Evolutionary conservation across 2,113 vertebrate genomes (phyloP).

Genomic region (Aphyosemion australe): DNA sequence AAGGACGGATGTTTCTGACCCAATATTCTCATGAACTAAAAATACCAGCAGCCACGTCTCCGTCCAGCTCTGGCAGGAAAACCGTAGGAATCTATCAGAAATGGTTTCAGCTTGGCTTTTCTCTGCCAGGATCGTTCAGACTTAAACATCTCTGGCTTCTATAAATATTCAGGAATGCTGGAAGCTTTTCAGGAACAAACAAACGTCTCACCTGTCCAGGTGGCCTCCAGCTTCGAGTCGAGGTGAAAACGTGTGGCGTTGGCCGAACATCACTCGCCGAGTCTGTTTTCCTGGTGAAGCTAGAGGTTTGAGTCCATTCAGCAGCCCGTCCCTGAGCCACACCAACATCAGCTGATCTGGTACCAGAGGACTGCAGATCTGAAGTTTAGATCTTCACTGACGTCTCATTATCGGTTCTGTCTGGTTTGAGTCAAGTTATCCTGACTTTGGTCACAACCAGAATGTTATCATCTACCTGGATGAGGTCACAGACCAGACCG

Average conservation of each 20-base stretch:
- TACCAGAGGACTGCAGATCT: too few species aligned
- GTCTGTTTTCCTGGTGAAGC: too few species aligned
- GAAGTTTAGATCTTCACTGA: too few species aligned
- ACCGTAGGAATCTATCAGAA: neutral
- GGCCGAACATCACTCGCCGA: neutral
- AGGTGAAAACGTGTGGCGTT: too few species aligned
- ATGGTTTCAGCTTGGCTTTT: slow-evolving; percentile 4
- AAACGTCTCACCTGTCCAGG: slow-evolving; percentile 4
- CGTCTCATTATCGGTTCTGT: too few species aligned
- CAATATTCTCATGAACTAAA: neutral
- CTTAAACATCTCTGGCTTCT: slow-evolving; percentile 15
- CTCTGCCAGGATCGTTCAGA: slow-evolving; percentile 8
- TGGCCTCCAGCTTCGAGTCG: neutral
- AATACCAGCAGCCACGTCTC: slow-evolving; percentile 15
- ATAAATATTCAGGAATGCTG: slow-evolving; percentile 6
- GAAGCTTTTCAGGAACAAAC: slow-evolving; percentile 1
- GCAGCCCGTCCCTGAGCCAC: too few species aligned
- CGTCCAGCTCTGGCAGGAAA: neutral
- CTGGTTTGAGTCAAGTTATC: too few species aligned
- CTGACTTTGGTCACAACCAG: too few species aligned
- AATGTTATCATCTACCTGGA: too few species aligned
- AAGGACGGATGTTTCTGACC: neutral
- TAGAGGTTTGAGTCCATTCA: too few species aligned
- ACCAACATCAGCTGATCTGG: too few species aligned
- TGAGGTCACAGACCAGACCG: too few species aligned